Evolutionary conservation across 2,113 vertebrate species (phyloP).

Genomic region (Urocynchramus pylzowi): DNA sequence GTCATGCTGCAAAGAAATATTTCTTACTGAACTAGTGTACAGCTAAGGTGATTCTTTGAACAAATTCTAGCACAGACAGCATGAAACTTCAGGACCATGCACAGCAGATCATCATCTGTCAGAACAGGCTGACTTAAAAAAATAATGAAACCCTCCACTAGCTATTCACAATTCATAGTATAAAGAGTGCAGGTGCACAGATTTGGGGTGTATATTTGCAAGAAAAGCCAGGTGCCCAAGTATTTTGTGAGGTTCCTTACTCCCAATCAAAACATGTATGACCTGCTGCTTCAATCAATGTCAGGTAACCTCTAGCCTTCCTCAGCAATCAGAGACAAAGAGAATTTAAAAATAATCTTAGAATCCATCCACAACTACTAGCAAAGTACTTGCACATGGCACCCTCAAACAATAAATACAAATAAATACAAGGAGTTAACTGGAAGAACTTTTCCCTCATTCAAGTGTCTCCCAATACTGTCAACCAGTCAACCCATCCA

Average conservation of each 20-base stretch:
- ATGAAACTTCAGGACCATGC: background rate
- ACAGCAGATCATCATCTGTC: background rate
- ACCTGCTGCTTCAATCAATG: background rate
- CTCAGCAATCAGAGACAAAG: background rate
- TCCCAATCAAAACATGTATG: background rate
- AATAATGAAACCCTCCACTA: background rate
- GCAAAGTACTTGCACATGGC: accelerated
- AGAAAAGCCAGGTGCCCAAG: background rate
- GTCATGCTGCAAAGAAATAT: background rate
- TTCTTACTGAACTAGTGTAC: background rate
- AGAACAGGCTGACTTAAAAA: background rate
- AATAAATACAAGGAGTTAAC: background rate
- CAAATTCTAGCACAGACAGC: background rate
- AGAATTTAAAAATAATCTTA: background rate
- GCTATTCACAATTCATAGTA: background rate
- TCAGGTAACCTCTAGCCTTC: background rate
- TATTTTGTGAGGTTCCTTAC: background rate
- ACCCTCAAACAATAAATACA: background rate
- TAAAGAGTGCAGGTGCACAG: background rate
- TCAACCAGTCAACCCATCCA: background rate
- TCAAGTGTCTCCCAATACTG: background rate
- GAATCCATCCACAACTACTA: background rate
- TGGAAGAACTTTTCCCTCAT: background rate
- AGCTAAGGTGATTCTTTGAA: background rate
- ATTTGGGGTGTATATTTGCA: background rate